These are phyloP conservation scores for Notolepis coatsorum DNA, from an alignment of 2,797 vertebrate genomes.

Conservation along the genomic window DNA sequence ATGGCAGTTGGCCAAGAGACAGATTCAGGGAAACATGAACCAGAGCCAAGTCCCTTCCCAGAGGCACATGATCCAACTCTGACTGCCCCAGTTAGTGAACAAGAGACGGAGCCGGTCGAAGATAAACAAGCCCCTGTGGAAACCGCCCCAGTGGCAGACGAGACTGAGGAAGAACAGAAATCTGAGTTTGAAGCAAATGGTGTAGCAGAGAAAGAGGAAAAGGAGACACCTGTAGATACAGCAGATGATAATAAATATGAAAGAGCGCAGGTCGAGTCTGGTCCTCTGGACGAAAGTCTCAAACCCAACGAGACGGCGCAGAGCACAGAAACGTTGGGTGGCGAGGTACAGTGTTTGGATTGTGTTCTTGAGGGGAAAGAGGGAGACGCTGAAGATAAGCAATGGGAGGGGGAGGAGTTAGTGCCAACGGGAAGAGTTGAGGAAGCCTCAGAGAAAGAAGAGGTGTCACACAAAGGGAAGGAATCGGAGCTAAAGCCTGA, in stretches of 20 bases:
- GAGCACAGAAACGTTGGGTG: constrained; percentile 15
- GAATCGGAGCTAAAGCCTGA: constrained; percentile 26
- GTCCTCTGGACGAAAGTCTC: constrained; percentile 26
- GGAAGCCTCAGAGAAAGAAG: constrained; percentile 31
- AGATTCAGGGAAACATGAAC: constrained; percentile 35
- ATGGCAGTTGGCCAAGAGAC: constrained; percentile 5
- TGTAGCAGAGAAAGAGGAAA: constrained; percentile 23
- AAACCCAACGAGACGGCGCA: constrained; percentile 16
- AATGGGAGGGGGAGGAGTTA: constrained; percentile 2
- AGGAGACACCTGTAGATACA: constrained; percentile 8
- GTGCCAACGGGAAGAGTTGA: constrained; percentile 22
- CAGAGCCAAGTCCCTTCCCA: not conserved
- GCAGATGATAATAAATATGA: constrained; percentile 32
- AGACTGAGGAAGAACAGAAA: constrained; percentile 25
- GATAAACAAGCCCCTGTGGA: constrained; percentile 23
- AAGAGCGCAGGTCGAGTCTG: constrained; percentile 10
- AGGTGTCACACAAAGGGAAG: constrained; percentile 45
- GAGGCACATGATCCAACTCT: not conserved
- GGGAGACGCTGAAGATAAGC: constrained; percentile 30
- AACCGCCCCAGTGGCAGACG: constrained; percentile 23
- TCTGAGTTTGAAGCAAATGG: not conserved
- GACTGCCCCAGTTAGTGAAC: not conserved
- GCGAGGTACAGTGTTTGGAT: constrained; percentile 30
- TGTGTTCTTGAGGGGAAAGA: constrained; percentile 27
- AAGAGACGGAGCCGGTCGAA: constrained; percentile 14